Base-by-base conservation (phyloP, 2,113 vertebrate species). In the Rhinolophus ferrumequinum region DNA sequence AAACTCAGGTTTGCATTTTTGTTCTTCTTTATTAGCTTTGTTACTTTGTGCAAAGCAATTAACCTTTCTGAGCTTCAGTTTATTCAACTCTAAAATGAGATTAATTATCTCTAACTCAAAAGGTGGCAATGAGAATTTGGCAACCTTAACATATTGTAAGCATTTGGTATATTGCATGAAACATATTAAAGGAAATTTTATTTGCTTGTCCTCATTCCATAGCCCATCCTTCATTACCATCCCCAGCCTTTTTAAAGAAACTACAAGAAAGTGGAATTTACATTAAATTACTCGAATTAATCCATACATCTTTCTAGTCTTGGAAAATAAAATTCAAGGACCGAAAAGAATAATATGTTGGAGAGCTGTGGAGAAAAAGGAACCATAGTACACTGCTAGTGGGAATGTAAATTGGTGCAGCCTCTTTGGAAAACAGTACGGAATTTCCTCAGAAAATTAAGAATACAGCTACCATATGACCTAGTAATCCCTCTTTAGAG, bases 61-160 rank as follows among this genome's bases (percentile, higher is more conserved):
- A 97, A 96, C 80, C 93, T 91, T 96, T 81, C 54, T 93, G 93
- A 96, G 93, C 41, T 92, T 92, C 73, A 96, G 62, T 92, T 96
- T 95, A 94, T 89, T 96, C 70, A 84, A 70, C 69, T 95, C 50
- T 94, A 88, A 96, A 97, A 95, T 93, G 66, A 96, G 93, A 95
- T 97, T 92, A 96, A 94, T 92, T 96, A 87, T 95, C 84, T 96
- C 33, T 92, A 80, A 70, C 24, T 95, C 81, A 90, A 89, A 96
- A 93, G 24, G 28, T 84, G 69, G 35, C 1, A 38, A 58, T 33
- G 30, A 93, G 84, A 88, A 95, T 94, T 84, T 88, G 75, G 70
- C 64, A 84, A 44, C 12, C 41, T 88, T 90, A 85, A 73, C 24
- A 62, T 92, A 69, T 62, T 90, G 21, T 52, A 92, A 64, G 8